Percentiles rank a stretch among this genome's conserved stretches.
Evolutionary conservation across 2,888 invertebrate genomes (phyloP).

Genomic region (Euproctis similis): DNA sequence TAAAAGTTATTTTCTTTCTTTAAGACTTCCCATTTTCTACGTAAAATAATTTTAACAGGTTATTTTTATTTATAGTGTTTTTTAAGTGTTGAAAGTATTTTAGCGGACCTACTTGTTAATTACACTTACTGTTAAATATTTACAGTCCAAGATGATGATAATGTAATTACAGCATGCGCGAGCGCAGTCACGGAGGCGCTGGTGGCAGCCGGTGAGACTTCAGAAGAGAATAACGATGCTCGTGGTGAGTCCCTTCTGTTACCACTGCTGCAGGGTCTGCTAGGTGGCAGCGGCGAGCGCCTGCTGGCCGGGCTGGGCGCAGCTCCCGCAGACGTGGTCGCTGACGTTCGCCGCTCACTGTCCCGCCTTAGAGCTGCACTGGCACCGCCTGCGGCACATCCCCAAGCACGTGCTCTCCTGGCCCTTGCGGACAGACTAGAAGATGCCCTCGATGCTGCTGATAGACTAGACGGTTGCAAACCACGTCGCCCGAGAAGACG

Average conservation of each 20-base stretch:
- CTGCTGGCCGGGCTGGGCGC: constrained; percentile 61
- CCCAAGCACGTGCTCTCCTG: constrained; percentile 77
- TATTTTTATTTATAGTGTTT: no score
- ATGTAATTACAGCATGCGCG: constrained; percentile 59
- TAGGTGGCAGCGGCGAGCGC: constrained; percentile 68
- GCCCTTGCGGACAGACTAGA: constrained; percentile 82
- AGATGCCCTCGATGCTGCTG: constrained; percentile 67
- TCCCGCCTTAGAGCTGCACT: constrained; percentile 84
- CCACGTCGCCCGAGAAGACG: constrained; percentile 68
- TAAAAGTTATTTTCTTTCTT: no score
- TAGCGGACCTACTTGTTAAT: no score
- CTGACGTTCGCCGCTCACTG: constrained; percentile 86
- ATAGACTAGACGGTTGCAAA: constrained; percentile 54
- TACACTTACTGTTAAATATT: no score
- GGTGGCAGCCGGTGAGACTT: constrained; percentile 49
- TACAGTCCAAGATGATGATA: no score
- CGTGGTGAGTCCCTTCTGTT: constrained; percentile 87
- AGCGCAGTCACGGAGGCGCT: constrained; percentile 63
- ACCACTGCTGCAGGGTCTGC: constrained; percentile 80
- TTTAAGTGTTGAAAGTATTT: no score
- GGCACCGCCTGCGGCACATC: constrained; percentile 69
- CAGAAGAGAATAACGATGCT: constrained; percentile 36
- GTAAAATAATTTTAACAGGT: no score
- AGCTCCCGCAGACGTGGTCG: constrained; percentile 78
- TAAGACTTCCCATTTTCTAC: no score